Evolutionary conservation across 2,113 vertebrate species (phyloP).

Genomic region (Donacobius atricapilla): DNA sequence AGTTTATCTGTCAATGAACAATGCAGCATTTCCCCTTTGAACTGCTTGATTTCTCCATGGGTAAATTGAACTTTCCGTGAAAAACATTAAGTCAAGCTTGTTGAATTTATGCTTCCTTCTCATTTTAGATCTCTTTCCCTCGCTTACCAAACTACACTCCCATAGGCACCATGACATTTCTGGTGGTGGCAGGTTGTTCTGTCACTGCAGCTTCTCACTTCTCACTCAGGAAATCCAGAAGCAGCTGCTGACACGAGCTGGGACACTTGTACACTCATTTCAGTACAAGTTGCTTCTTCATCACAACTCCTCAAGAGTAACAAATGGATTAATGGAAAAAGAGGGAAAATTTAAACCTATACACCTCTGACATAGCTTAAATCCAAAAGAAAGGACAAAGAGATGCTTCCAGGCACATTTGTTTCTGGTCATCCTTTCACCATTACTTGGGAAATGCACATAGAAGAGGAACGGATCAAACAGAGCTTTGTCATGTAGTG

Average conservation of each 20-base stretch:
- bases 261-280: fast-evolving
- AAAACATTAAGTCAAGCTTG: not conserved
- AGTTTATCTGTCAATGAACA: not conserved
- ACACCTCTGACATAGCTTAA: not conserved
- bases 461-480: not conserved
- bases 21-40: not conserved
- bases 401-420: not conserved
- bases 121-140: not conserved
- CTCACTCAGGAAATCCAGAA: not conserved
- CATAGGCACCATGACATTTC: fast-evolving
- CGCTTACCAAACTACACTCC: not conserved
- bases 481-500: not conserved
- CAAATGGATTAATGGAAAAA: not conserved
- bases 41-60: not conserved
- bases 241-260: not conserved
- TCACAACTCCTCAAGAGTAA: not conserved
- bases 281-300: not conserved
- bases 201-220: not conserved
- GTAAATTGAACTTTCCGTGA: not conserved
- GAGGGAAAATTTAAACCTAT: not conserved
- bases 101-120: not conserved
- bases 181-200: not conserved
- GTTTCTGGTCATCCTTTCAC: not conserved
- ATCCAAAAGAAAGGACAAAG: not conserved
- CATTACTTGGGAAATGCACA: fast-evolving